Conservation (phyloP, 2,113 vertebrate species). For the Haemorhous mexicanus region DNA sequence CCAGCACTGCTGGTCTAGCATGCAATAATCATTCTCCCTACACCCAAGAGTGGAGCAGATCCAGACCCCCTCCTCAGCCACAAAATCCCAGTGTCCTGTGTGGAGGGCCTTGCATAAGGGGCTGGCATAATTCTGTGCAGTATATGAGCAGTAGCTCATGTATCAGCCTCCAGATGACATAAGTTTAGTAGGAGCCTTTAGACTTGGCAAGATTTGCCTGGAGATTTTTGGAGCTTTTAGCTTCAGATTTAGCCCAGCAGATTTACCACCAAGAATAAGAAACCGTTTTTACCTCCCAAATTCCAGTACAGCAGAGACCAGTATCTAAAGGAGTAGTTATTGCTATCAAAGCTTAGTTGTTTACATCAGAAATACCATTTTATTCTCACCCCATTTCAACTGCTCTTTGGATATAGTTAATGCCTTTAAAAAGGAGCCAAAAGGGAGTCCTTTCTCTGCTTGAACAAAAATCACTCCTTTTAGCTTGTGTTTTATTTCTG, state of each 20-base stretch:
- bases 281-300: not conserved
- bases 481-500: constrained; percentile 11
- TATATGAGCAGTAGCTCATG: not conserved
- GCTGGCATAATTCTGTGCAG: not conserved
- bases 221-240: not conserved
- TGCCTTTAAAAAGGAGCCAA: constrained; percentile 14
- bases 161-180: not conserved
- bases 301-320: not conserved
- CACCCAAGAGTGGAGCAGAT: not conserved
- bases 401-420: not conserved
- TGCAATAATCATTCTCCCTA: not conserved
- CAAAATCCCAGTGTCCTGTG: not conserved
- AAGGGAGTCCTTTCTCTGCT: constrained; percentile 28
- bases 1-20: not conserved
- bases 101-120: not conserved
- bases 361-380: constrained; percentile 19
- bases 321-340: not conserved
- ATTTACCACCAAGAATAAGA: not conserved
- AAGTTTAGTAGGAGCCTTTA: not conserved
- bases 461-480: constrained; percentile 4
- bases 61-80: not conserved
- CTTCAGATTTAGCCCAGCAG: constrained; percentile 9
- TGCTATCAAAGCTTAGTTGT: not conserved
- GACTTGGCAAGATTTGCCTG: not conserved
- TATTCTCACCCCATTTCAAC: constrained; percentile 30